phyloP scores from a whole-genome alignment of 2,113 vertebrate species.

The Phrynocephalus versicolor region DNA sequence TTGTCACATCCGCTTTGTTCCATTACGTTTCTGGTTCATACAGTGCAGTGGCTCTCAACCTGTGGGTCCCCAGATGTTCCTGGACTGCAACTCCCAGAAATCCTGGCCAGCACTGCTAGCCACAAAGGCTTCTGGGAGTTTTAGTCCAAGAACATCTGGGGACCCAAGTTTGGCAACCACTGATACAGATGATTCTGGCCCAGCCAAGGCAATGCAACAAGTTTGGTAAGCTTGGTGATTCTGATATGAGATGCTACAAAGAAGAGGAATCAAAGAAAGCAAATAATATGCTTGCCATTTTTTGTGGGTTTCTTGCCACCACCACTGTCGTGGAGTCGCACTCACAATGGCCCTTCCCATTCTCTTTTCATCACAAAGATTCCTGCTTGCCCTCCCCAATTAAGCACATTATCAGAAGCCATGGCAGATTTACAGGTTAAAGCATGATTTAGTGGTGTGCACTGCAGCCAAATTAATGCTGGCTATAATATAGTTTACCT shows the following conservation, averaged over 20 bases:
- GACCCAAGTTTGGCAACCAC: too few relatives aligned
- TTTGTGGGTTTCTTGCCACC: not conserved
- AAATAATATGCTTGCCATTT: not conserved
- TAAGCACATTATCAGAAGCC: constrained; percentile 59
- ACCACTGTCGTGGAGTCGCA: not conserved
- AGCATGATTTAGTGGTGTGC: constrained; percentile 70
- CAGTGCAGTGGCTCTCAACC: too few relatives aligned
- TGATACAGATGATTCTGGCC: too few relatives aligned
- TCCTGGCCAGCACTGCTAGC: too few relatives aligned
- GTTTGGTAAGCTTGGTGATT: not conserved
- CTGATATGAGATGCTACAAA: not conserved
- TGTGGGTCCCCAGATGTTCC: too few relatives aligned
- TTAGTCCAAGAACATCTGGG: too few relatives aligned
- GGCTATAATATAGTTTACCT: constrained; percentile 78
- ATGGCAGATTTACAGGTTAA: constrained; percentile 76
- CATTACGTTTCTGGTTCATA: not conserved
- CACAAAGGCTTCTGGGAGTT: too few relatives aligned
- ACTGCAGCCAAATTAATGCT: constrained; percentile 71
- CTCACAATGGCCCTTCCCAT: not conserved
- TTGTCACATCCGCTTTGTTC: not conserved
- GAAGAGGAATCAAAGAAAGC: not conserved
- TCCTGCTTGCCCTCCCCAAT: not conserved
- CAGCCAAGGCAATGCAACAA: not conserved
- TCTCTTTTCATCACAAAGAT: not conserved
- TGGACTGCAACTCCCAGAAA: too few relatives aligned